Base-by-base conservation (phyloP, 2,113 vertebrate species). In the Chaetops frenatus region DNA sequence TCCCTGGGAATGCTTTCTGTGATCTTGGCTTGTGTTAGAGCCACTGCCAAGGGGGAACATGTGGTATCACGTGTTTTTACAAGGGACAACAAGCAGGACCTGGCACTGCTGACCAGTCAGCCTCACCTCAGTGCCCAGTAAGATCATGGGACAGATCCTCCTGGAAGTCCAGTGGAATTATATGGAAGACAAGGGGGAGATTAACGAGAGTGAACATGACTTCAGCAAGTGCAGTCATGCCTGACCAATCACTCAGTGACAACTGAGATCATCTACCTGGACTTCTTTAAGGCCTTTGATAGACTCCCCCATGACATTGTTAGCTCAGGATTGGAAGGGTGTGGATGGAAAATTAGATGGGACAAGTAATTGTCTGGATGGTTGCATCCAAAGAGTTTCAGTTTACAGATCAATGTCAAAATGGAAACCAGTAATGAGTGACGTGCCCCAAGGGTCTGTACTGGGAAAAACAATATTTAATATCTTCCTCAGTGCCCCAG, bases 31-130 rank as follows among this genome's bases (percentile, higher is more conserved):
- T 5, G 6, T 5, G 13, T 77, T 79, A 71, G 60, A 54, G 33
- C 23, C 27, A 9, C 21, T 0, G 3, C 17, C 57, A 54, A 53
- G 36, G 69, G 35, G 15, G 15, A 57, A 24, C 0, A 1, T 22
- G 28, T 2, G 2, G 7, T 38, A 47, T 25, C 33, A 38, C 4
- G 13, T 14, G 35, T n/a, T 87, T 91, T 38, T 10, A 44, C 19
- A 21, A 8, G 25, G 29, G 18, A 8, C 18, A 38, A 44, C 40
- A 36, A 71, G 28, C 23, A 86, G 29, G 47, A 88, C 11, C 6
- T 45, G 51, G 48, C 42, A 67, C 10, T 50, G 40, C 62, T 79
- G 71, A 35, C 31, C 51, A 45, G 22, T 36, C 70, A 83, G 23
- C 27, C n/a, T 44, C 12, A 10, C 15, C 31, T 73, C 25, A 47